phyloP scores from a whole-genome alignment of 2,113 vertebrate species.

The Calyptommatus sinebrachiatus region DNA sequence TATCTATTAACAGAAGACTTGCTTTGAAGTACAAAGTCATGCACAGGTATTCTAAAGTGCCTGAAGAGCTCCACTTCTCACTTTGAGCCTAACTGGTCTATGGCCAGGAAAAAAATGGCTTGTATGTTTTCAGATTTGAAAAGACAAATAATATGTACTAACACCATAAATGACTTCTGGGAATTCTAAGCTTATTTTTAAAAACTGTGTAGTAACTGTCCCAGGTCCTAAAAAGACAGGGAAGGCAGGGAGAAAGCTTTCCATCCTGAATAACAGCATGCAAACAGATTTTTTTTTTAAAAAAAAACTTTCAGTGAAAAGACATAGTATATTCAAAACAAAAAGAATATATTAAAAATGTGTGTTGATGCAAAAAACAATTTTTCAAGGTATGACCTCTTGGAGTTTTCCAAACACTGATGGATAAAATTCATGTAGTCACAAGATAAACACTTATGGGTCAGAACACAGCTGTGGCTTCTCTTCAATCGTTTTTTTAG shows the following conservation, averaged over 20 bases:
- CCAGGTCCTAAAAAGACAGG: constrained; percentile 38
- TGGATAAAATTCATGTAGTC: constrained; percentile 42
- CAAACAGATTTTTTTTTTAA: neutral
- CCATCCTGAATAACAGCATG: constrained; percentile 20
- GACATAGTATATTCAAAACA: constrained; percentile 10
- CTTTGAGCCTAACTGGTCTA: neutral
- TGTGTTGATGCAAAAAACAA: neutral
- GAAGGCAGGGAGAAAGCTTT: neutral
- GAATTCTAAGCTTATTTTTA: constrained; percentile 36
- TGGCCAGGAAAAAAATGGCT: neutral
- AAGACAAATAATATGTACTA: neutral
- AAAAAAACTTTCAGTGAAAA: neutral
- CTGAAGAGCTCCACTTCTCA: neutral
- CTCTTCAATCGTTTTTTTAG: constrained; percentile 4
- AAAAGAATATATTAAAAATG: constrained; percentile 20
- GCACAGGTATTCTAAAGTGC: neutral
- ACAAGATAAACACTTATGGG: constrained; percentile 26
- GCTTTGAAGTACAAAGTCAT: too few species aligned
- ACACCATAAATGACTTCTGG: neutral
- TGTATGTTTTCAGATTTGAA: neutral
- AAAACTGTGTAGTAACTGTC: constrained; percentile 32
- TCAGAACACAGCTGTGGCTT: constrained; percentile 27
- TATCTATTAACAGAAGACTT: too few species aligned
- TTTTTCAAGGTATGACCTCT: constrained; percentile 48
- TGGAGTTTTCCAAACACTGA: constrained; percentile 42